These are phyloP conservation scores for Anadara kagoshimensis DNA, from an alignment of 1,140 invertebrate species.

Conservation along the genomic window DNA sequence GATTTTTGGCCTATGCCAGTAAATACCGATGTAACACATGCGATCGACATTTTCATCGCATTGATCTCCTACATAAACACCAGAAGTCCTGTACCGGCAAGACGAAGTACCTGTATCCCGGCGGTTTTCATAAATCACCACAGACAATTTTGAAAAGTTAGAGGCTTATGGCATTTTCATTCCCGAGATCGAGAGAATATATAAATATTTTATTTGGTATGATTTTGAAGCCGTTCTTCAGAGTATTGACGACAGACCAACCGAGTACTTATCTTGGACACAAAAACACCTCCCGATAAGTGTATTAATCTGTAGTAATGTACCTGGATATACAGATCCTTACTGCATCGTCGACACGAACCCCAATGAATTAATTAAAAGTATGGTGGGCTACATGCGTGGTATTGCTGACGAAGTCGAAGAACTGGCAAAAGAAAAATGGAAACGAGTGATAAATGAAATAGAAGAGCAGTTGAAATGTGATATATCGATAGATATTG, in stretches of 20 bases:
- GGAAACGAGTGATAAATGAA: not conserved
- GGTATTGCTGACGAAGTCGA: not conserved
- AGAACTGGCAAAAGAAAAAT: slow-evolving; percentile 2
- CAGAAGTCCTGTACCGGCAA: slow-evolving; percentile 3
- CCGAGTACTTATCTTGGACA: slow-evolving; percentile 7
- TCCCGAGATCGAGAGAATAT: not conserved
- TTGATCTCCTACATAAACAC: not conserved
- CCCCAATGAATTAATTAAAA: not conserved
- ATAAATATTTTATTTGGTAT: slow-evolving; percentile 20
- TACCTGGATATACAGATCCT: slow-evolving; percentile 4
- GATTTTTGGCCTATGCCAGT: slow-evolving; percentile 14
- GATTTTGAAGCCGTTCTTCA: slow-evolving; percentile 25
- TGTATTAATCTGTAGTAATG: slow-evolving; percentile 19
- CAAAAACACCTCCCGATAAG: slow-evolving; percentile 3
- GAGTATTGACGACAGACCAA: not conserved
- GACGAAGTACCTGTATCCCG: slow-evolving; percentile 12
- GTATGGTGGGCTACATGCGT: slow-evolving; percentile 23
- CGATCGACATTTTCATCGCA: slow-evolving; percentile 15
- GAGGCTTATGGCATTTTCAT: slow-evolving; percentile 22
- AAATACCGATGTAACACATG: slow-evolving; percentile 24
- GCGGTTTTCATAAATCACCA: slow-evolving; percentile 12
- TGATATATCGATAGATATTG: not conserved
- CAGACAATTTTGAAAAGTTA: slow-evolving; percentile 12
- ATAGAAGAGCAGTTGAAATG: not conserved
- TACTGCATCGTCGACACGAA: slow-evolving; percentile 16